phyloP scores from a whole-genome alignment of 2,113 vertebrate genomes.

The Struthidea cinerea region DNA sequence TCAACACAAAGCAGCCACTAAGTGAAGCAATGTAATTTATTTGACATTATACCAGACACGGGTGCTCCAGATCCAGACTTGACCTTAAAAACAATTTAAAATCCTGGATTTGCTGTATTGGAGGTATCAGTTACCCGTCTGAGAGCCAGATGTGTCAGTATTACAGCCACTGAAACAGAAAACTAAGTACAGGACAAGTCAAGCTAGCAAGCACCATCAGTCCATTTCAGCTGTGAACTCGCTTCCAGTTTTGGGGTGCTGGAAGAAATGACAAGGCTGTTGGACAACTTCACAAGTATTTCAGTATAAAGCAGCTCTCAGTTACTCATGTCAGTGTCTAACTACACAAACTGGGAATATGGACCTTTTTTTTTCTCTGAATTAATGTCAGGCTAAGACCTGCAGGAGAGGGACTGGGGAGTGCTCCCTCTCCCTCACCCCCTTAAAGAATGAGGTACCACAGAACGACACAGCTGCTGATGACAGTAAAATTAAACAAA shows the following conservation, averaged over 20 bases:
- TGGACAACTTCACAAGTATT: neutral
- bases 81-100: constrained; percentile 23
- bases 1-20: constrained; percentile 39
- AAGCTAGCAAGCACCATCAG: neutral
- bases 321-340: neutral
- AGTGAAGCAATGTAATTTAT: constrained; percentile 41
- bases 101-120: neutral
- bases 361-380: neutral
- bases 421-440: neutral
- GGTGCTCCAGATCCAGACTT: constrained; percentile 7
- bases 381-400: neutral
- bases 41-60: constrained; percentile 23
- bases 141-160: neutral
- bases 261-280: neutral
- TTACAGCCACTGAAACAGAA: neutral
- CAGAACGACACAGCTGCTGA: neutral
- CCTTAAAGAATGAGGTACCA: neutral
- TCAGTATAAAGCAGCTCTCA: neutral
- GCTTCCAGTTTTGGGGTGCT: neutral
- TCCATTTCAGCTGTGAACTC: neutral
- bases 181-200: neutral
- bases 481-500: neutral
- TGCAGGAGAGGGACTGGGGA: neutral
- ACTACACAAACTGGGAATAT: neutral
- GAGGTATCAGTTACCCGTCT: neutral